Evolutionary conservation across 1,140 invertebrate genomes (phyloP).

Genomic region (Choristoneura fumiferana): DNA sequence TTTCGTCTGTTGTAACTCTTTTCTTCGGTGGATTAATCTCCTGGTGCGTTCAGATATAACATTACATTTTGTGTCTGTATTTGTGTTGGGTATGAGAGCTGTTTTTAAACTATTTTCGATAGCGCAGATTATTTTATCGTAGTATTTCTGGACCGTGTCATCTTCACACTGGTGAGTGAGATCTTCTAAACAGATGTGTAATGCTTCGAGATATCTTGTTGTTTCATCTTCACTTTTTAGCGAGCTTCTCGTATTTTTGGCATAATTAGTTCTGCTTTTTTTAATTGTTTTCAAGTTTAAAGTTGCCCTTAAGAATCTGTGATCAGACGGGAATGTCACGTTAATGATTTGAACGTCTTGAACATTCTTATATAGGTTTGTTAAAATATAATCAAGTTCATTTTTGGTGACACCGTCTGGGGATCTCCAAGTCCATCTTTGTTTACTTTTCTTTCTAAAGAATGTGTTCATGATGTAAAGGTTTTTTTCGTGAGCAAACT

Average conservation of each 20-base stretch:
- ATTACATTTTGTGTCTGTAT: neutral
- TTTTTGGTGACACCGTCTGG: slow-evolving; percentile 26
- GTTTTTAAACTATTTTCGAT: neutral
- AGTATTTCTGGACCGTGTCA: no score
- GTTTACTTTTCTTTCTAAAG: slow-evolving; percentile 29
- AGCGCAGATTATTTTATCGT: no score
- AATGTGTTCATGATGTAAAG: slow-evolving; percentile 28
- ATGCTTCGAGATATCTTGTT: slow-evolving; percentile 11
- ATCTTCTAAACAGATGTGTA: neutral
- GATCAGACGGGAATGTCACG: slow-evolving; percentile 21
- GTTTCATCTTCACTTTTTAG: slow-evolving; percentile 27
- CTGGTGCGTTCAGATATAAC: slow-evolving; percentile 20
- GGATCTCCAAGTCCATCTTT: slow-evolving; percentile 31
- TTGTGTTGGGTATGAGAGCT: neutral
- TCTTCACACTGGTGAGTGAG: no score
- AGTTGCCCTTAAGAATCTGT: slow-evolving; percentile 17
- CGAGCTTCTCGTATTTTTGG: slow-evolving; percentile 17
- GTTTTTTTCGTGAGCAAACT: slow-evolving; percentile 32
- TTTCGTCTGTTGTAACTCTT: slow-evolving; percentile 26
- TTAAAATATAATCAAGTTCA: slow-evolving; percentile 30
- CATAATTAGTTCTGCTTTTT: no score
- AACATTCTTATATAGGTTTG: slow-evolving; percentile 19
- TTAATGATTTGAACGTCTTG: slow-evolving; percentile 27
- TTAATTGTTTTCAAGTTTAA: no score
- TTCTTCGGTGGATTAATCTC: slow-evolving; percentile 23